Conservation (phyloP, 2,797 vertebrate genomes). For the Sebastes jordani region DNA sequence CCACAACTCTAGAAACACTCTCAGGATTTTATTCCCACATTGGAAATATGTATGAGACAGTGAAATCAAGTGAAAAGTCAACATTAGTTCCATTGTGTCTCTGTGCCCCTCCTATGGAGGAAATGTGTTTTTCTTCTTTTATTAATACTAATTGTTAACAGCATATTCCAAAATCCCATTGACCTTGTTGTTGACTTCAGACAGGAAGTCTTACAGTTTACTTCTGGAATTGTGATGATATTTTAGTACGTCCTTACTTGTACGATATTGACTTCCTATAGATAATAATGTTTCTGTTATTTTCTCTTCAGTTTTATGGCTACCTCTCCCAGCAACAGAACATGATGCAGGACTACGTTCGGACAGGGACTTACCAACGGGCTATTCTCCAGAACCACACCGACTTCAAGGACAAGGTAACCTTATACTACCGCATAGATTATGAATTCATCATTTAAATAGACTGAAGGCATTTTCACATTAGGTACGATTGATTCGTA, state of each 20-base stretch:
- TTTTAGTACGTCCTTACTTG: neutral
- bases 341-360: conserved; percentile 99
- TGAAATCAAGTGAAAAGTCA: too few relatives aligned
- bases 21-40: too few relatives aligned
- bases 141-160: neutral
- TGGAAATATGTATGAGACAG: too few relatives aligned
- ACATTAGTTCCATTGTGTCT: neutral
- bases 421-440: accelerated
- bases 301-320: conserved; percentile 90
- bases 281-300: neutral
- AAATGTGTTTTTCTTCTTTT: neutral
- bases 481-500: too few relatives aligned
- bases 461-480: neutral
- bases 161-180: too few relatives aligned
- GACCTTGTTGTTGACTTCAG: neutral
- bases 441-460: neutral
- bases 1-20: too few relatives aligned
- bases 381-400: conserved; percentile 97
- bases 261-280: neutral
- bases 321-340: conserved; percentile 99
- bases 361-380: conserved; percentile 96
- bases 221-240: neutral
- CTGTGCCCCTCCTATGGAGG: neutral
- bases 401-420: conserved; percentile 97
- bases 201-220: neutral